Conservation (phyloP, 2,113 vertebrate genomes). For the Oxygymnocypris stewartii region DNA sequence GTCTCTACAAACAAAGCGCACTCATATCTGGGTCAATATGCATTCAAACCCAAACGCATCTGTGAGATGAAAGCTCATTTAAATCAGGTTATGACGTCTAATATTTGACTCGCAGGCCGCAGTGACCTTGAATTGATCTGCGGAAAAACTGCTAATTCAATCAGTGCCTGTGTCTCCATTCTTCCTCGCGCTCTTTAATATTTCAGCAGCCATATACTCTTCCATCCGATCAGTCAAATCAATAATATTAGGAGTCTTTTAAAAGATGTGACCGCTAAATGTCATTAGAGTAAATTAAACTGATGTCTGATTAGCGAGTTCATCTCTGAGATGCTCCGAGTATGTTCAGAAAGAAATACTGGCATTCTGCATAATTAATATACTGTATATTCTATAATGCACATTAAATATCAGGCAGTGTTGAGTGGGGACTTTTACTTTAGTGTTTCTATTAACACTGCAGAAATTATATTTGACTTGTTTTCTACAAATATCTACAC, state of each 20-base stretch:
- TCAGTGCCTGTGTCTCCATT: conserved; percentile 64
- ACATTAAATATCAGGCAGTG: neutral
- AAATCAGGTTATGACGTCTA: conserved; percentile 68
- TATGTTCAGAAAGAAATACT: too few species aligned
- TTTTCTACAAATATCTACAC: neutral
- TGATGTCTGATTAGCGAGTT: neutral
- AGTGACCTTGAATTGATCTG: conserved; percentile 73
- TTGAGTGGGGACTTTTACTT: neutral
- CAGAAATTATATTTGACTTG: too few species aligned
- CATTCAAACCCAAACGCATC: conserved; percentile 61
- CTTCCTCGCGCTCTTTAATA: conserved; percentile 58
- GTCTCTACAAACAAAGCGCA: conserved; percentile 56
- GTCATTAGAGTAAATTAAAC: neutral
- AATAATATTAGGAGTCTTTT: too few species aligned
- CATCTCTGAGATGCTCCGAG: too few species aligned
- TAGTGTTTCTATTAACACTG: too few species aligned
- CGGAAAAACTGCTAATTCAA: conserved; percentile 71
- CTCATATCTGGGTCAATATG: conserved; percentile 56
- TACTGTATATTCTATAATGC: neutral
- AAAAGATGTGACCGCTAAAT: too few species aligned
- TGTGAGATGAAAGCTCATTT: conserved; percentile 56
- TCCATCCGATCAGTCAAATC: neutral
- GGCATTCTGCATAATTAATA: neutral
- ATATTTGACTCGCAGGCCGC: conserved; percentile 70
- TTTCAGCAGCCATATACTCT: conserved; percentile 62